Evolutionary conservation across 2,888 invertebrate species (phyloP), one percentile per base, ranked within the genome.

Genomic region (Aleiodes testaceus): DNA sequence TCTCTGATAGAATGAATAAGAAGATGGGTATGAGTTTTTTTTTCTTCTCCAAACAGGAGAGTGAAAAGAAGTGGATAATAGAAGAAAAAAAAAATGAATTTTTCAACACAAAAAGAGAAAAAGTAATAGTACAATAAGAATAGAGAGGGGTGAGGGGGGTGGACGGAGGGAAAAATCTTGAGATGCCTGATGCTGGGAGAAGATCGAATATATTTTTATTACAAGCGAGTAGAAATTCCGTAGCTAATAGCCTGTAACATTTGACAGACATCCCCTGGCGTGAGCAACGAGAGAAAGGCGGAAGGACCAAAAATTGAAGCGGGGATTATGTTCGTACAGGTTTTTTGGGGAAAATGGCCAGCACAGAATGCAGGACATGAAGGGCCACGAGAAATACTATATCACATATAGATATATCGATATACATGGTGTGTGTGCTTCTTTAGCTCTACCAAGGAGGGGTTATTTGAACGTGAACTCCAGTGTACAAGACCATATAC

Each of bases 211-310:
- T 81, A 83, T 81, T 84, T 84, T 84, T 84, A 83, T 82, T 80
- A 81, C 75, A 72, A 72, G 75, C 82, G 9, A 77, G 84, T 84
- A 82, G 84, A 85, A 85, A 85, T 85, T 84, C 84, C 76, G 81
- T 72, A 74, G 75, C 79, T 85, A 84, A 85, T 85, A 84, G 81
- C 80, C 72, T 36, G 36, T 36, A 36, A 36, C 36, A 36, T 36
- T 36, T 36, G 36, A 36, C 36, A 36, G 36, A 36, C 36, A 36
- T 11, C 50, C 9, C 22, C 18, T 20, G 18, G 42, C 7, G 42
- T 26, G 52, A 11, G 42, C 26, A 59, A 14, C 26, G 26, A 11
- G 11, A 20, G 47, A 50, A 36, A 4, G 63, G 63, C 1, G 42
- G 14, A 36, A 14, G 12, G 20, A 30, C n/a, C 16, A 18, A 66